These are phyloP conservation scores for Meles meles DNA, from an alignment of 2,113 vertebrate genomes.

Conservation along the genomic window DNA sequence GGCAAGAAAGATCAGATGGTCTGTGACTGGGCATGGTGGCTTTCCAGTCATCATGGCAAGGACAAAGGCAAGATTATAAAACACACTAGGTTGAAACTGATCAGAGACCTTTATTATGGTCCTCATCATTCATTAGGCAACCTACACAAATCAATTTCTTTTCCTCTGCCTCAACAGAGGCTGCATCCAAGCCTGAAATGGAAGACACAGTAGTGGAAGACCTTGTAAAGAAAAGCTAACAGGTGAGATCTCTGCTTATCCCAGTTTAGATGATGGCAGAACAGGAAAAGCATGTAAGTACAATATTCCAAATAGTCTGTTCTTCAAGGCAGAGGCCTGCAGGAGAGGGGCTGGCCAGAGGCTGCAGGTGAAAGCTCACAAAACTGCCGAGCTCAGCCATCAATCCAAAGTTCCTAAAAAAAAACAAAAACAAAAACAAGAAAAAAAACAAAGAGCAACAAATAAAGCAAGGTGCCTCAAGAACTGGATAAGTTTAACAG, in stretches of 20 bases:
- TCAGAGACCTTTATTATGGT: constrained; percentile 59
- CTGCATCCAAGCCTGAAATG: background rate
- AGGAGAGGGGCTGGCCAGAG: background rate
- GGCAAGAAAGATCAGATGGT: background rate
- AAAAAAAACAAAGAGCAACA: background rate
- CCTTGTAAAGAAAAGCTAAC: constrained; percentile 6
- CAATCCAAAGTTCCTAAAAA: constrained; percentile 83
- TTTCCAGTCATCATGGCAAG: background rate
- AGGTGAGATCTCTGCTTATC: background rate
- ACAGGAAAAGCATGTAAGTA: background rate
- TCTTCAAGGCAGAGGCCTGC: background rate
- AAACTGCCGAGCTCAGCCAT: constrained; percentile 38
- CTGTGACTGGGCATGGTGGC: background rate
- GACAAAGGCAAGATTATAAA: background rate
- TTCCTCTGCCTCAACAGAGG: background rate
- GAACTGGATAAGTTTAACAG: background rate
- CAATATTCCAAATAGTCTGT: background rate
- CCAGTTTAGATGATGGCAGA: background rate
- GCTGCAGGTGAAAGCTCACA: background rate
- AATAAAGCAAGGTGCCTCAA: background rate
- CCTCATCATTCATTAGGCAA: constrained; percentile 8
- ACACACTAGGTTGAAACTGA: background rate
- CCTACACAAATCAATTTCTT: background rate
- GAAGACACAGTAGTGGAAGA: constrained; percentile 58
- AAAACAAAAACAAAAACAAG: background rate